Conservation (phyloP, 1,140 invertebrate species). For the Pemphigus obesinymphae region DNA sequence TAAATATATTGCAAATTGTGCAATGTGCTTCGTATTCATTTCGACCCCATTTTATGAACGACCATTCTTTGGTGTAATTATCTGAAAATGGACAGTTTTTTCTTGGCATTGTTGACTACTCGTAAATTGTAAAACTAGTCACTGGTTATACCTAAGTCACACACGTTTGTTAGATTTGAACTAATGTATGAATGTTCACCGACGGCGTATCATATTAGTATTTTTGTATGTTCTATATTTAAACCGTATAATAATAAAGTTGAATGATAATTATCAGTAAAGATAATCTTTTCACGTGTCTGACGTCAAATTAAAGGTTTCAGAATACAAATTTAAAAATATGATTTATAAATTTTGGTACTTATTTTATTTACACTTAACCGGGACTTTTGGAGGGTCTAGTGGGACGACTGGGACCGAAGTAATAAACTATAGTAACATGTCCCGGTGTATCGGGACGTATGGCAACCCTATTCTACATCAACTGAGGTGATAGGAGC, state of each 20-base stretch:
- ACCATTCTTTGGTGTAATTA: slow-evolving; percentile 18
- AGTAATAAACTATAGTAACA: too few species aligned
- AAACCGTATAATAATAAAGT: neutral
- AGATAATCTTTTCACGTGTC: neutral
- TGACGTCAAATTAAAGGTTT: neutral
- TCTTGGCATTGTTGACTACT: slow-evolving; percentile 20
- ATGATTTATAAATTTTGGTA: slow-evolving; percentile 1
- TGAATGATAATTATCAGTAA: neutral
- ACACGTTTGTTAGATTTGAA: neutral
- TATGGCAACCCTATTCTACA: too few species aligned
- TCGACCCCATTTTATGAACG: slow-evolving; percentile 16
- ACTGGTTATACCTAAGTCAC: neutral
- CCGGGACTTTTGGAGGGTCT: neutral
- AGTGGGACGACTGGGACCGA: too few species aligned
- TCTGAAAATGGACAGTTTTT: slow-evolving; percentile 13
- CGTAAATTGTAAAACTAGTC: slow-evolving; percentile 4
- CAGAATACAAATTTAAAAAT: slow-evolving; percentile 2
- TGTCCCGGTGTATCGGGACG: too few species aligned
- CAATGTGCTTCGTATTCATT: neutral
- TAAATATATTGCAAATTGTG: slow-evolving; percentile 11
- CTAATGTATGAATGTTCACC: neutral
- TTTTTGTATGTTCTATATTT: neutral
- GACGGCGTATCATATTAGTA: neutral
- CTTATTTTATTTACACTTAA: neutral
- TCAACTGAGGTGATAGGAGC: too few species aligned